A percentile compares a stretch with the other conserved stretches of the same genome.
Conservation (phyloP, 2,888 invertebrate species). For the Phoenoteleia sp. region DNA sequence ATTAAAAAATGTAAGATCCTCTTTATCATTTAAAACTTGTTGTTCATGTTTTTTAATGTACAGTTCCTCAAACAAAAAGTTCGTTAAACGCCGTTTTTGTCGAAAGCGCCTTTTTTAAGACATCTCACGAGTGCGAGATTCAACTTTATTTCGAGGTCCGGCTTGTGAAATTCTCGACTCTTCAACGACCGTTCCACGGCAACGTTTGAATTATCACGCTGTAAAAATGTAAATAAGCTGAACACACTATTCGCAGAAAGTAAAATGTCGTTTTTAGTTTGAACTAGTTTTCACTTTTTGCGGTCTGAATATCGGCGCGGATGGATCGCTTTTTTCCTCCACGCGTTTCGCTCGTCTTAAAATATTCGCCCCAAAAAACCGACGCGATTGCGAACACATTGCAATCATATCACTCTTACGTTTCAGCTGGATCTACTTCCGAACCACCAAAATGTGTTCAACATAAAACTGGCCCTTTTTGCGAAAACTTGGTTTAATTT, state of each 20-base stretch:
- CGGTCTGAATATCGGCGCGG: constrained; percentile 23
- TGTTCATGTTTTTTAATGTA: too few species aligned
- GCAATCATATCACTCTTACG: too few species aligned
- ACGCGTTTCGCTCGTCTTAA: constrained; percentile 1
- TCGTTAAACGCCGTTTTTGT: too few species aligned
- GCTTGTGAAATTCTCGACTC: constrained; percentile 23
- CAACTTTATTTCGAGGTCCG: constrained; percentile 20
- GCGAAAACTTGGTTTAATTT: too few species aligned
- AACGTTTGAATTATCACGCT: constrained; percentile 35
- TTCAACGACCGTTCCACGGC: not conserved
- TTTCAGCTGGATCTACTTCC: too few species aligned
- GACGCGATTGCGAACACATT: too few species aligned
- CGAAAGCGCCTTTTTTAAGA: too few species aligned
- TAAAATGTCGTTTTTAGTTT: constrained; percentile 43
- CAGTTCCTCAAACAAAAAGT: too few species aligned
- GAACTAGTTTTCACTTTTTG: constrained; percentile 60
- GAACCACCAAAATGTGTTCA: too few species aligned
- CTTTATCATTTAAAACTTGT: too few species aligned
- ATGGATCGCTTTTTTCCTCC: constrained; percentile 1
- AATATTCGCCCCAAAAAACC: too few species aligned
- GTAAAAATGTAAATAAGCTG: constrained; percentile 40
- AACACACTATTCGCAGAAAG: constrained; percentile 37
- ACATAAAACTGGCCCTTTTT: too few species aligned
- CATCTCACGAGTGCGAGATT: not conserved
- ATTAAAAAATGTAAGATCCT: not conserved